These are phyloP conservation scores for Platypus cylindrus DNA, from an alignment of 2,888 invertebrate genomes.

Conservation along the genomic window DNA sequence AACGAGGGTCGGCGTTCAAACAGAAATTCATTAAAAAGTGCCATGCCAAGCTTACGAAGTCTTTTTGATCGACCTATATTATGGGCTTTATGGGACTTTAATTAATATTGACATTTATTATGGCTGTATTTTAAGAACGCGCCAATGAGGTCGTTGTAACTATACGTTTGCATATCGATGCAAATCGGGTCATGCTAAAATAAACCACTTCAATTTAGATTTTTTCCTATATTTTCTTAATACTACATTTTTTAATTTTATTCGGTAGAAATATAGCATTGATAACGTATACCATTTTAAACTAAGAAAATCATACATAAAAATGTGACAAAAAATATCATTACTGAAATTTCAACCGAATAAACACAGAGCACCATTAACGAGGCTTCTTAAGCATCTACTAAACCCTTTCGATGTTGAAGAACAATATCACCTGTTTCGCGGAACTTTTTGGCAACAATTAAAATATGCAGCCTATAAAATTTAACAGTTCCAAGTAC, in stretches of 20 bases:
- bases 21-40: constrained; percentile 17
- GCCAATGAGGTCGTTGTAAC: no score
- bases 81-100: no score
- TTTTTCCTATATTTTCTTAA: no score
- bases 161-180: no score
- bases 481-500: constrained; percentile 37
- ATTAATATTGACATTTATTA: no score
- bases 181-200: no score
- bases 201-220: no score
- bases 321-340: constrained; percentile 13
- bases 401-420: constrained; percentile 10
- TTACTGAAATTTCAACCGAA: constrained; percentile 12
- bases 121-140: no score
- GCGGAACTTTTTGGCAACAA: constrained; percentile 25
- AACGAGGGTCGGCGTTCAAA: constrained; percentile 10
- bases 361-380: constrained; percentile 13
- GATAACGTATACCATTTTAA: no score
- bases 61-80: constrained; percentile 16
- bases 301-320: no score
- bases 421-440: constrained; percentile 18
- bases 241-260: no score
- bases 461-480: constrained; percentile 26
- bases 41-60: constrained; percentile 15
- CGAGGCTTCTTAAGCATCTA: constrained; percentile 13
- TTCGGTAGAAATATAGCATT: no score